Base-by-base conservation (phyloP, 2,113 vertebrate genomes). In the Clinocottus analis region DNA sequence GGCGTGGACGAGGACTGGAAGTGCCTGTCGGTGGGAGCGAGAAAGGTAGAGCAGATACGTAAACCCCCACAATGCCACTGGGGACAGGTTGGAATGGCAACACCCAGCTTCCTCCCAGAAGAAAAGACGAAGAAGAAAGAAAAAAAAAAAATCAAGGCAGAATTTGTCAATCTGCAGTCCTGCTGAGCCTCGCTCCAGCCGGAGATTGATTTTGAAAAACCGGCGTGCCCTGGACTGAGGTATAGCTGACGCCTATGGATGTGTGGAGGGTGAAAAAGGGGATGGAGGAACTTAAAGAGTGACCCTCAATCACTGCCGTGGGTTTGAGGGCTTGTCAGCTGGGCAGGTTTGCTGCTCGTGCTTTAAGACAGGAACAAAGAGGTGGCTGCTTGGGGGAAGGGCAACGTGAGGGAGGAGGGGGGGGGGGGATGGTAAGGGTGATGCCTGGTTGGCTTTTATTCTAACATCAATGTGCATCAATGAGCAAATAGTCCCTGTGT, bases 331-430 rank as follows among this genome's bases (percentile, higher is more conserved):
- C 72, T 71, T 84, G 90, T 89, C 74, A 87, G 83, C 78, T 85
- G 83, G 85, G 85, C 75, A 83, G 81, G 85, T 90, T 88, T 69
- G 82, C 79, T 80, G 68, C 79, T 89, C 62, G 68, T 83, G 90
- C 83, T 88, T 85, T 76, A 90, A 89, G 72, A 91, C 83, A 80
- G 31, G 87, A 93, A 93, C 93, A 94, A 94, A 93, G 93, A 90
- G 74, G 80, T 85, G 89, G 75, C 63, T 91, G 78, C 66, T 55
- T 12, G 80, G 90, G 87, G 87, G 90, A 66, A 78, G 86, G 88
- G 91, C 66, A 75, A 17, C 35, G 53, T 43, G 53, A 2, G 3
- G 10, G 16, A 60, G 83, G 80, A 77, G 79, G 90, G 74, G 76
- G 91, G 86, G 80, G 53, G 6, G 33, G 5, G 33, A 33, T 31